A percentile compares a stretch with the other conserved stretches of the same genome.
Conservation (phyloP, 1,140 invertebrate genomes). For the Contarinia nasturtii region DNA sequence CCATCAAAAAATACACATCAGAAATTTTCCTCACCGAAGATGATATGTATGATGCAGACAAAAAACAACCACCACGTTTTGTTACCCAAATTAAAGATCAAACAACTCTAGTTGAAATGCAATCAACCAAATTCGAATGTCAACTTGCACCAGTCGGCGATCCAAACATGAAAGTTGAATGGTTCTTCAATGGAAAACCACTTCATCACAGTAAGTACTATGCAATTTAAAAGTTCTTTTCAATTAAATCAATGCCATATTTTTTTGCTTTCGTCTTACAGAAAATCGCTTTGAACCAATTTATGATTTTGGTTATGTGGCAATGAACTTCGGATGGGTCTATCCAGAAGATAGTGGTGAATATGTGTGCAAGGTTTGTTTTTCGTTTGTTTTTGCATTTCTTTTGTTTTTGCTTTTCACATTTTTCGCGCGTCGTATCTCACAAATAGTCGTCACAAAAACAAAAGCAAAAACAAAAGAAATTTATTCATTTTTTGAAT, state of each 20-base stretch:
- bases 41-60: slow-evolving; percentile 74
- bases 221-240: background rate
- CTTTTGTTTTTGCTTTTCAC: too few relatives aligned
- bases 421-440: too few relatives aligned
- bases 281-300: slow-evolving; percentile 81
- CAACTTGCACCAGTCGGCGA: slow-evolving; percentile 85
- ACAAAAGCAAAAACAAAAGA: too few relatives aligned
- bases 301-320: slow-evolving; percentile 91
- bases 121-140: slow-evolving; percentile 80
- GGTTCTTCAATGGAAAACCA: slow-evolving; percentile 87
- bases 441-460: too few relatives aligned
- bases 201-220: slow-evolving; percentile 56
- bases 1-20: slow-evolving; percentile 81
- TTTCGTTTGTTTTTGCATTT: too few relatives aligned
- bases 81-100: slow-evolving; percentile 79
- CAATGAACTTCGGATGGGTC: slow-evolving; percentile 91
- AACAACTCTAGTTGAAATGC: slow-evolving; percentile 71
- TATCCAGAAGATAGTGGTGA: slow-evolving; percentile 84
- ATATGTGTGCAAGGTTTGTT: slow-evolving; percentile 65
- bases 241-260: background rate
- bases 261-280: slow-evolving; percentile 21
- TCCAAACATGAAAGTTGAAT: slow-evolving; percentile 94
- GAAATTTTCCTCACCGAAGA: slow-evolving; percentile 75
- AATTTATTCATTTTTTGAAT: too few relatives aligned
- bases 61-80: slow-evolving; percentile 78